A percentile compares a stretch with the other conserved stretches of the same genome.
Evolutionary conservation across 2,113 vertebrate species (phyloP).

Genomic region (Sula dactylatra): DNA sequence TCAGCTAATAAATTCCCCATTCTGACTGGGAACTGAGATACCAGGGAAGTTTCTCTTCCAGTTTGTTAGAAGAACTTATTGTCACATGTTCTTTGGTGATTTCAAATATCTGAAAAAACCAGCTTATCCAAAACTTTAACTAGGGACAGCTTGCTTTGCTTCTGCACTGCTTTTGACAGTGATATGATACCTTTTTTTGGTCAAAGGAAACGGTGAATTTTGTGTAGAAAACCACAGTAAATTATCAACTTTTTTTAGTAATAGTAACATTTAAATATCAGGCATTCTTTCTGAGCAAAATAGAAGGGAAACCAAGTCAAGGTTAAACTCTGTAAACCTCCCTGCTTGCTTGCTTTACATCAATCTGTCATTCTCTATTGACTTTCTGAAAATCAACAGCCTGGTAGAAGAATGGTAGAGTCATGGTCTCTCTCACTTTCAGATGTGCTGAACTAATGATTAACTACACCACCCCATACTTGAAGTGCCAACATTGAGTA

Average conservation of each 20-base stretch:
- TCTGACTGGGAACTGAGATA: background rate
- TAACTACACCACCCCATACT: background rate
- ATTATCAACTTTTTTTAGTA: background rate
- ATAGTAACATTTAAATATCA: background rate
- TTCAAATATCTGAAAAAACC: background rate
- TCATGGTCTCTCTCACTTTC: background rate
- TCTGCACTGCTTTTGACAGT: background rate
- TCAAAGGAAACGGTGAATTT: background rate
- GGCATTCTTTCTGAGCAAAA: background rate
- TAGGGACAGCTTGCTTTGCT: background rate
- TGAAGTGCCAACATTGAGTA: background rate
- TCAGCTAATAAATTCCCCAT: background rate
- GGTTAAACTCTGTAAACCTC: background rate
- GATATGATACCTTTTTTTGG: background rate
- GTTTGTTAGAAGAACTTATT: background rate
- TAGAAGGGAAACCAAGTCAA: background rate
- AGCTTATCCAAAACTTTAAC: background rate
- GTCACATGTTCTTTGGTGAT: background rate
- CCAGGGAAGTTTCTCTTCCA: background rate
- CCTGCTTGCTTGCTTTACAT: background rate
- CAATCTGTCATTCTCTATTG: background rate
- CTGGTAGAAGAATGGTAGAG: background rate
- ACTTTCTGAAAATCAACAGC: background rate
- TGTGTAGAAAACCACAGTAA: background rate
- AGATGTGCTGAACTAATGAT: background rate